These are phyloP conservation scores for Lipophrys pholis DNA, from an alignment of 2,113 vertebrate genomes.

Conservation along the genomic window DNA sequence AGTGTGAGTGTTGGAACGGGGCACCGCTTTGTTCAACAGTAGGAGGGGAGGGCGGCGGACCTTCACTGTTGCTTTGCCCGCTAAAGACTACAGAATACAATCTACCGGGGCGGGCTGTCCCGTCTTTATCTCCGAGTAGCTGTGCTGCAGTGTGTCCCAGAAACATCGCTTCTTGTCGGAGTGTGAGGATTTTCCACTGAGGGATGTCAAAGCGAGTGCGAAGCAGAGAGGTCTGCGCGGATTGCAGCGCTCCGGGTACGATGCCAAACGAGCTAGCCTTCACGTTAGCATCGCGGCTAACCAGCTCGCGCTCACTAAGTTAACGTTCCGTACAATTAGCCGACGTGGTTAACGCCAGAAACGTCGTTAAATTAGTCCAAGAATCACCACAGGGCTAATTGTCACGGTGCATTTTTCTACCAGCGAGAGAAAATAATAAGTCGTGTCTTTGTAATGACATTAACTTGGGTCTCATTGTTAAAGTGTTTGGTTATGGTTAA, in stretches of 20 bases:
- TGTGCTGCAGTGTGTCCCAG: background rate
- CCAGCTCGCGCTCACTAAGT: conserved; percentile 41
- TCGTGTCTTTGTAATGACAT: conserved; percentile 12
- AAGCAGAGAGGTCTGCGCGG: conserved; percentile 94
- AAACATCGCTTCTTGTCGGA: conserved; percentile 23
- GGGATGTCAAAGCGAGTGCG: conserved; percentile 93
- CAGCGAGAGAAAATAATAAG: background rate
- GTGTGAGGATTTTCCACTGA: conserved; percentile 21
- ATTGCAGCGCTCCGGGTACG: conserved; percentile 93
- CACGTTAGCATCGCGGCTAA: conserved; percentile 15
- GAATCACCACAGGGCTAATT: background rate
- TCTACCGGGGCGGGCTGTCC: conserved; percentile 12
- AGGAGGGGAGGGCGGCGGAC: conserved; percentile 62
- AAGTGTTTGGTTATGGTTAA: conserved; percentile 5
- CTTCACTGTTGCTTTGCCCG: conserved; percentile 25
- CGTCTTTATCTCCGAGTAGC: background rate
- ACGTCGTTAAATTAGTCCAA: background rate
- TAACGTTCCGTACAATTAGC: conserved; percentile 30
- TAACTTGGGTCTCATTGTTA: conserved; percentile 14
- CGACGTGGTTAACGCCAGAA: conserved; percentile 16
- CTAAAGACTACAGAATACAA: conserved; percentile 4
- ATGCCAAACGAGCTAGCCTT: conserved; percentile 66
- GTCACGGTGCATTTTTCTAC: background rate
- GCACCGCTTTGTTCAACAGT: conserved; percentile 74
- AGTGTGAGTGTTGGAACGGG: conserved; percentile 46